Evolutionary conservation across 2,888 invertebrate species (phyloP), one percentile per base, ranked within the genome.

Genomic region (Lydus trimaculatus): DNA sequence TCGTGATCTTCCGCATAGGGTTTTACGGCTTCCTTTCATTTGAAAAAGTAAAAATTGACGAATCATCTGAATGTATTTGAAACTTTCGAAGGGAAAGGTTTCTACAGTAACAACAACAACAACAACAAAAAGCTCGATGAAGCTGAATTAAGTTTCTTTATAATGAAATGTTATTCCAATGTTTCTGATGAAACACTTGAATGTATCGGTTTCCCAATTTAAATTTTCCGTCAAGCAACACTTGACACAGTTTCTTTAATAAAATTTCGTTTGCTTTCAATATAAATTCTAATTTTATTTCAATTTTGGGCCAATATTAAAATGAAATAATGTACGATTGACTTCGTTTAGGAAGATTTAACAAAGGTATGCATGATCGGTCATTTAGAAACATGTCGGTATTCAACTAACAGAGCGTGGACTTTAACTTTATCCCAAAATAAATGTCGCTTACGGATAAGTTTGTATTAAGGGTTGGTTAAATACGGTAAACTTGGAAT

Each of bases 291-390:
- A n/a, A 7, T 11, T 20, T 20, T 1, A 9, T 20, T 48, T 48
- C 3, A 5, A 1, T 43, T 43, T 43, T 43, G 2, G n/a, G 11
- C 9, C 20, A n/a, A 48, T 20, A 11, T 48, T 23, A n/a, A 17
- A 43, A n/a, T 11, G 20, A 20, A 48, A 15, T 28, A 3, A 28
- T 20, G 3, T 52, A 20, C 8, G 4, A 28, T 3, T 1, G 28
- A 28, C 13, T 56, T 56, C 15, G 15, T 56, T 28, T 25, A 4
- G 25, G 13, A 56, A 28, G 23, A 56, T 56, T 56, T 11, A 25
- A n/a, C 25, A 56, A 56, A 56, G 56, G n/a, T 28, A 56, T 56
- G 25, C 56, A 28, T 56, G 56, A 56, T 56, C 56, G 56, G 56
- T 56, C 56, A 56, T 56, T 56, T 56, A 56, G 25, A 56, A 56